phyloP scores from a whole-genome alignment of 2,113 vertebrate species.

The Grus americana region DNA sequence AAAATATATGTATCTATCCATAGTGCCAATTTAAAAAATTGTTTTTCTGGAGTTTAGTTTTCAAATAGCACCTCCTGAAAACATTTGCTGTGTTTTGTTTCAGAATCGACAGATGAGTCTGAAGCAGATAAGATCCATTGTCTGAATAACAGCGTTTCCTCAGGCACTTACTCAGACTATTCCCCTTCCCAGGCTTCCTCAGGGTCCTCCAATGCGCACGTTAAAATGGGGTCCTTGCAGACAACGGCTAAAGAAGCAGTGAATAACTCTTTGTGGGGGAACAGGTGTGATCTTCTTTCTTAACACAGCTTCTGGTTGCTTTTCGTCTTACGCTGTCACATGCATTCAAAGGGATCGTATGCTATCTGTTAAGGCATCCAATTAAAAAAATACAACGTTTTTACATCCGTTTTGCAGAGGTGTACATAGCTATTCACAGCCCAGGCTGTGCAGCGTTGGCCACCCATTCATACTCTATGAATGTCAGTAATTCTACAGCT shows the following conservation, averaged over 20 bases:
- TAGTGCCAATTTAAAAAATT: neutral
- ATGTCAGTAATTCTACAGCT: neutral
- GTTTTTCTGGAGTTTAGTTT: neutral
- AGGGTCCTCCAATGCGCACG: slow-evolving; percentile 92
- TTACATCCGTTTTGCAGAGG: neutral
- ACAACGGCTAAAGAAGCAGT: slow-evolving; percentile 89
- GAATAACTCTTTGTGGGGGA: slow-evolving; percentile 95
- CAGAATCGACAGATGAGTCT: slow-evolving; percentile 97
- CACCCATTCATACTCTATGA: rapidly evolving
- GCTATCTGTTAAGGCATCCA: neutral
- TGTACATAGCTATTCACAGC: neutral
- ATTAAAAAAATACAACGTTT: rapidly evolving
- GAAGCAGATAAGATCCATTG: slow-evolving; percentile 97
- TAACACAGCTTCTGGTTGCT: neutral
- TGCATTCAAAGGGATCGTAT: neutral
- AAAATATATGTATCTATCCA: rapidly evolving
- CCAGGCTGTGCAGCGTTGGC: neutral
- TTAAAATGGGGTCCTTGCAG: slow-evolving; percentile 87
- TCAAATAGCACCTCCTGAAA: neutral
- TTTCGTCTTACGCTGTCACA: rapidly evolving
- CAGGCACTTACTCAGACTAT: slow-evolving; percentile 99
- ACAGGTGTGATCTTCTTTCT: slow-evolving; percentile 85
- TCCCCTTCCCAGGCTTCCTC: slow-evolving; percentile 98
- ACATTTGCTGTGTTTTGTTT: slow-evolving; percentile 66
- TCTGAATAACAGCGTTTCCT: slow-evolving; percentile 98